Evolutionary conservation across 2,113 vertebrate genomes (phyloP), one percentile per base, ranked within the genome.

Genomic region (Ia io): DNA sequence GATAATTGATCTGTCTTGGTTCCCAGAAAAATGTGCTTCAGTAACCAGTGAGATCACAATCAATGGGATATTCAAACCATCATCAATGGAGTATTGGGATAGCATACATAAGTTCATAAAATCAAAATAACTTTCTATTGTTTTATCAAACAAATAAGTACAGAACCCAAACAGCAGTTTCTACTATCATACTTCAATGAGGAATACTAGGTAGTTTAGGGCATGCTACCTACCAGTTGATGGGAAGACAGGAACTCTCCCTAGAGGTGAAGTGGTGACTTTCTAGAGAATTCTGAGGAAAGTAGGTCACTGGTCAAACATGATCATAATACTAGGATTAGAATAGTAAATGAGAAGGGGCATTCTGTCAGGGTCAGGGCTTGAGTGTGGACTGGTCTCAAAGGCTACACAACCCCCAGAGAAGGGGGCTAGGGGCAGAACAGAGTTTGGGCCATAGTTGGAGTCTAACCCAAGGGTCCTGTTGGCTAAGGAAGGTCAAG

Each of bases 151-250:
- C 37, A 37, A 37, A 4, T 37, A 37, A 37, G 37, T 37, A 37
- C 37, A 37, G 37, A 37, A 37, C 37, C 37, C 37, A 37, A 37
- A 37, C 37, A 37, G 37, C 37, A 37, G 37, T 37, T 37, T 37
- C 37, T 37, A 37, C 37, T 37, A 37, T 4, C 37, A 37, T 37
- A 37, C 37, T 37, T 37, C 37, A 37, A 37, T 4, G 47, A 23
- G 70, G 32, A 5, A 16, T 2, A 1, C 5, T 0, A 9, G 37
- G 2, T 14, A 22, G 22, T 42, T 2, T 6, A 9, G 9, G 8
- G 23, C 3, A 0, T 8, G 1, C 37, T 44, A 6, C n/a, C 25
- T 51, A 4, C 37, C 23, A 25, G n/a, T 5, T 16, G 13, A 5
- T 0, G 2, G n/a, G 56, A 20, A 25, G 10, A 20, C 30, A 61